These are phyloP conservation scores for Apostichopus leukothele DNA, from an alignment of 53 echinoderm and acorn worm genomes.

Conservation along the genomic window DNA sequence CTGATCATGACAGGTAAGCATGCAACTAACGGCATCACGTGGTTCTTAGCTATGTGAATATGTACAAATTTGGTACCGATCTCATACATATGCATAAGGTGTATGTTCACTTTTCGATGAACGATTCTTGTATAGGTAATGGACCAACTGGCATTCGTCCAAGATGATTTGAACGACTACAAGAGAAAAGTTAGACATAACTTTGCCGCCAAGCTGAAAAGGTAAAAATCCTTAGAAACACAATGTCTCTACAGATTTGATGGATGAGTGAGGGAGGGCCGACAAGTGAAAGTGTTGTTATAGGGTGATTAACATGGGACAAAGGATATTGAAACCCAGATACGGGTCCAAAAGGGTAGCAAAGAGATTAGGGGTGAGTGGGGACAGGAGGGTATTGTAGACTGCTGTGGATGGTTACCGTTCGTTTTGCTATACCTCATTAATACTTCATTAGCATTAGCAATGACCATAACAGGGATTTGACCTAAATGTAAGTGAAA, in stretches of 20 bases:
- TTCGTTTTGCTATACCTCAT: too few relatives aligned
- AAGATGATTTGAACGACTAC: conserved; percentile 87
- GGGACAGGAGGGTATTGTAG: too few relatives aligned
- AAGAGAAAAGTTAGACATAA: conserved; percentile 73
- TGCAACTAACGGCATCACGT: conserved; percentile 31
- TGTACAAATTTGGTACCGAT: not conserved
- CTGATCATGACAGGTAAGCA: conserved; percentile 45
- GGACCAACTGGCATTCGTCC: conserved; percentile 78
- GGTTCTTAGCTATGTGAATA: not conserved
- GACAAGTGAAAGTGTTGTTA: too few relatives aligned
- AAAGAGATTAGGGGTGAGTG: too few relatives aligned
- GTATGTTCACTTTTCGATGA: conserved; percentile 8
- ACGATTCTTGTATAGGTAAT: conserved; percentile 70
- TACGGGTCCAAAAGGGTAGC: too few relatives aligned
- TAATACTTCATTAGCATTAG: too few relatives aligned
- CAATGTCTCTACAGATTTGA: not conserved
- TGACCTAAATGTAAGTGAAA: too few relatives aligned
- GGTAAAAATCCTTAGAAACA: conserved; percentile 56
- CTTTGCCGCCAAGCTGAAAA: conserved; percentile 77
- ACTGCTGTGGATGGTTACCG: too few relatives aligned
- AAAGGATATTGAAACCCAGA: too few relatives aligned
- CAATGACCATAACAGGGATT: too few relatives aligned
- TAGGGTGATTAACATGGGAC: too few relatives aligned
- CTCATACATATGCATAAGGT: not conserved
- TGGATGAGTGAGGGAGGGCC: too few relatives aligned